phyloP scores from a whole-genome alignment of 2,113 vertebrate genomes.

The Epinephelus lanceolatus region DNA sequence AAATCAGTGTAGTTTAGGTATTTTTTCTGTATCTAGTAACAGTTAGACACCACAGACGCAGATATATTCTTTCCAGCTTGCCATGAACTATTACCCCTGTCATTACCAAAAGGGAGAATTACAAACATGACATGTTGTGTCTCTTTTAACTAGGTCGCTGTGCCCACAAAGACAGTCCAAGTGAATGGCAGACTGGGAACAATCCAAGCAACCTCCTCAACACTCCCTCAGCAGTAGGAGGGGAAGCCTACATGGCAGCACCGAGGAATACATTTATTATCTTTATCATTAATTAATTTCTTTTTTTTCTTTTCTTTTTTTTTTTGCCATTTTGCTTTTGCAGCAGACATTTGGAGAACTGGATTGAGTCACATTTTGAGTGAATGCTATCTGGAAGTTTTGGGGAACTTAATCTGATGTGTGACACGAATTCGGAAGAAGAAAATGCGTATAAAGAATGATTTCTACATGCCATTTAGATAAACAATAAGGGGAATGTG shows the following conservation, averaged over 20 bases:
- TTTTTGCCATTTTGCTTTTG: constrained; percentile 42
- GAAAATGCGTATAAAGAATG: neutral
- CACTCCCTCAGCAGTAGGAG: constrained; percentile 48
- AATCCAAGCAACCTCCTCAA: constrained; percentile 68
- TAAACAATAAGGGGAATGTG: constrained; percentile 3
- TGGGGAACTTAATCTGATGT: neutral
- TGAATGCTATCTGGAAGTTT: constrained; percentile 9
- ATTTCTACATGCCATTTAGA: neutral
- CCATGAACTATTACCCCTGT: constrained; percentile 22
- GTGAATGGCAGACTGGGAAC: constrained; percentile 85
- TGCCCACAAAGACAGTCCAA: constrained; percentile 80
- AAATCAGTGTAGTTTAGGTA: neutral
- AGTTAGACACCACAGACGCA: constrained; percentile 3
- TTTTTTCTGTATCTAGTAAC: neutral
- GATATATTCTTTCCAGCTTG: constrained; percentile 10
- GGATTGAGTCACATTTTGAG: constrained; percentile 31
- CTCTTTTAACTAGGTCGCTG: constrained; percentile 76
- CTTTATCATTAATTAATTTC: neutral
- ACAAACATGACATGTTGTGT: constrained; percentile 53
- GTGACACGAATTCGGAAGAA: constrained; percentile 11
- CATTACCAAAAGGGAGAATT: constrained; percentile 16
- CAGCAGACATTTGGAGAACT: constrained; percentile 18
- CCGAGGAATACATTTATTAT: constrained; percentile 23
- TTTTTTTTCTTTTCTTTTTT: too few relatives aligned
- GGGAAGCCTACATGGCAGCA: constrained; percentile 33